Evolutionary conservation across 2,113 vertebrate genomes (phyloP), one percentile per base, ranked within the genome.

Genomic region (Alligator mississippiensis): DNA sequence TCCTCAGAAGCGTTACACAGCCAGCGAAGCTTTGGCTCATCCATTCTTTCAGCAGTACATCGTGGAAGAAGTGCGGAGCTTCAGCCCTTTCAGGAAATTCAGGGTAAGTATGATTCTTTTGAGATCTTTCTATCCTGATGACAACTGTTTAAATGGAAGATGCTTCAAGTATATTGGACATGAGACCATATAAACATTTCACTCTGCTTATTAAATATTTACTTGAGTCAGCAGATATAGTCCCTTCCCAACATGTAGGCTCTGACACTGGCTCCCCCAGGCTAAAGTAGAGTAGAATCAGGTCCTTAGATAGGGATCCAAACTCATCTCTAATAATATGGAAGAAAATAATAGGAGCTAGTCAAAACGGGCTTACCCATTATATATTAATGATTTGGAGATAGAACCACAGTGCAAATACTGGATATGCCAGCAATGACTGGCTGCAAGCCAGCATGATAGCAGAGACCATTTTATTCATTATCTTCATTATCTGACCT

Each of bases 31-130:
- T 21, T 97, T 99, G 62, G 98, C 98, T 3, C 99, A 99, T 72
- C 98, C 99, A 2, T 99, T 99, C 98, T 99, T 99, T 97, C 99
- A 99, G 95, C 98, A 99, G 96, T 99, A 99, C 1, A 97, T 98
- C 1, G 98, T 98, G 34, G 97, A 99, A 64, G 99, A 99, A 96
- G 99, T 99, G 19, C 98, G 99, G 13, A 98, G 99, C 97, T 99
- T 99, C 97, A 99, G 98, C 93, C 99, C 99, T 1, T 98, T 98
- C 96, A 98, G 98, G 58, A 99, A 98, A 34, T 99, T 99, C 97
- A 99, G 99, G 99, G 99, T 99, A 96, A 62, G 74, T 5, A 13
- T 47, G 16, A 8, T 34, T 57, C 11, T 18, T 57, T 30, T n/a
- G 22, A 18, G 5, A 15, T 16, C 27, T 55, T 38, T 22, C 72